Base-by-base conservation (phyloP, 2,888 invertebrate genomes). In the Noctua janthina region DNA sequence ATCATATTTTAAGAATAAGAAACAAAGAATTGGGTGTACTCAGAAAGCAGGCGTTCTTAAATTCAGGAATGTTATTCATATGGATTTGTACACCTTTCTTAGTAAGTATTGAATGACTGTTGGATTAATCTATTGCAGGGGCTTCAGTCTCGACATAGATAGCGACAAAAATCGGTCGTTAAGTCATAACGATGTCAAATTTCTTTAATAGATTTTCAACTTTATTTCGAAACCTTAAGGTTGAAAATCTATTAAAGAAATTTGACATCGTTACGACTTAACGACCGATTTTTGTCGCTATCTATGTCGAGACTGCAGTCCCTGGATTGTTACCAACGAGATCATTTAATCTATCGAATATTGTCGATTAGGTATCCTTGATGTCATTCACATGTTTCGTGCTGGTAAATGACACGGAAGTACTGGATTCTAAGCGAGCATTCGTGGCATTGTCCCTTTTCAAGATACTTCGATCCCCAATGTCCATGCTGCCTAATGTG, bases 381-480 rank as follows among this genome's bases (percentile, higher is more conserved):
- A 98, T 98, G 93, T 98, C 99, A 94, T 99, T 99, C 97, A 98
- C 98, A 91, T 98, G 98, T 92, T 99, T 98, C 97, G 98, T 99
- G 89, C 97, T 99, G 96, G 97, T 98, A 93, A 98, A 98, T 95
- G 98, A 98, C 92, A 98, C 97, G 80, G 98, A 99, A 96, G 97
- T 98, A 88, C 97, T 99, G 94, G 98, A 99, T 96, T 98, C 99
- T 92, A 97, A 98, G 95, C 99, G 98, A 95, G 99, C 99, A 92
- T 99, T 99, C 97, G 99, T 99, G 91, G 99, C 99, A 92, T 97
- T 99, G 93, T 99, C 99, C 93, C 98, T 99, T 95, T 99, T 99
- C 98, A 99, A 99, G 97, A 99, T 99, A 92, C 98, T 99, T 92
- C 98, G 99, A 94, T 99, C 99, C 95, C 99, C 99, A 91, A 98